Conservation (phyloP, 2,113 vertebrate species). For the Columba livia region DNA sequence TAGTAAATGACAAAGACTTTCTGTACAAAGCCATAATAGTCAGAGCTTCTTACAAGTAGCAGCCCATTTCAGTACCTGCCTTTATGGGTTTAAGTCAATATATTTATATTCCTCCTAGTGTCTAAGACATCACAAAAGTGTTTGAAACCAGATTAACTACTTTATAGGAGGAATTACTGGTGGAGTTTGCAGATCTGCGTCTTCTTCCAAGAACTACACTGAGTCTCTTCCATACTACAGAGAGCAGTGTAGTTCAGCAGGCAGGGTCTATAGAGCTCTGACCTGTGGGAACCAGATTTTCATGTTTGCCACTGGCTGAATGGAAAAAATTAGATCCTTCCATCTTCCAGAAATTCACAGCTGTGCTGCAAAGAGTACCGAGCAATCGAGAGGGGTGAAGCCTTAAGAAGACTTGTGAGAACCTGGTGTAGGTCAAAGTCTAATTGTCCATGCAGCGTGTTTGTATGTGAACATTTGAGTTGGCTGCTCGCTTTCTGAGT, state of each 20-base stretch:
- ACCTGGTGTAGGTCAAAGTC: background rate
- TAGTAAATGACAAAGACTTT: background rate
- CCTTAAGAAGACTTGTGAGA: background rate
- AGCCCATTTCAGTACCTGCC: background rate
- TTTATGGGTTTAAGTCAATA: background rate
- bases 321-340: background rate
- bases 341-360: background rate
- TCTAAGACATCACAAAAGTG: background rate
- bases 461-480: background rate
- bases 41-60: background rate
- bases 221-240: fast-evolving
- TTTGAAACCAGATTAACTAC: background rate
- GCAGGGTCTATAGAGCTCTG: background rate
- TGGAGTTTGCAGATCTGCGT: background rate
- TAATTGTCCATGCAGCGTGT: background rate
- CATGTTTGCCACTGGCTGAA: background rate
- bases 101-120: background rate
- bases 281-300: background rate
- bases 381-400: background rate
- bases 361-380: background rate
- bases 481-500: background rate
- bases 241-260: background rate
- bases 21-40: background rate
- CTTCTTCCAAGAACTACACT: background rate
- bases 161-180: background rate